phyloP scores from a whole-genome alignment of 2,888 invertebrate species.

The Dusona sp. region DNA sequence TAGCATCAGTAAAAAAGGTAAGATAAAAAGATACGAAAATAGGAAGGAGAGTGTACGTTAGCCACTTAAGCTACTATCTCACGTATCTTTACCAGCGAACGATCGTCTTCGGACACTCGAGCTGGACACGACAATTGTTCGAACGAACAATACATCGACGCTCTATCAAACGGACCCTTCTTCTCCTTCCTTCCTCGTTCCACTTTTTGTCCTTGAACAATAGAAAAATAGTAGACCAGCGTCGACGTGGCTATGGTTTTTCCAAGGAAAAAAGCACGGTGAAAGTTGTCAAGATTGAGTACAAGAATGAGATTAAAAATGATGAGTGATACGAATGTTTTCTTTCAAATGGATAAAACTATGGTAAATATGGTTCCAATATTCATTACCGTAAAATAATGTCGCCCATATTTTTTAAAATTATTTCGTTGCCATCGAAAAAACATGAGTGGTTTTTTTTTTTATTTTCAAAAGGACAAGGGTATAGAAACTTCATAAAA shows the following conservation, averaged over 20 bases:
- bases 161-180: slow-evolving; percentile 25
- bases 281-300: background rate
- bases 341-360: background rate
- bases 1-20: slow-evolving; percentile 10
- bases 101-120: slow-evolving; percentile 75
- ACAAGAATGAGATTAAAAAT: background rate
- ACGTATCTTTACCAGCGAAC: slow-evolving; percentile 75
- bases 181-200: background rate
- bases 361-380: no score
- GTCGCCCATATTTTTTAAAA: no score
- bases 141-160: slow-evolving; percentile 72
- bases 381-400: no score
- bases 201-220: slow-evolving; percentile 36
- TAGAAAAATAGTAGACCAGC: slow-evolving; percentile 35
- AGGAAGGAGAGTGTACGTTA: slow-evolving; percentile 37
- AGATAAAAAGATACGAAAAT: slow-evolving; percentile 8
- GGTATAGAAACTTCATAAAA: no score
- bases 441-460: no score
- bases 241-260: slow-evolving; percentile 36
- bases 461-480: no score
- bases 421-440: no score
- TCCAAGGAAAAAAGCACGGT: slow-evolving; percentile 4
- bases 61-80: slow-evolving; percentile 74
- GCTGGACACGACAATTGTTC: slow-evolving; percentile 76
- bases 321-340: background rate